Conservation (phyloP, 2,888 invertebrate genomes). For the Eupithecia abbreviata region DNA sequence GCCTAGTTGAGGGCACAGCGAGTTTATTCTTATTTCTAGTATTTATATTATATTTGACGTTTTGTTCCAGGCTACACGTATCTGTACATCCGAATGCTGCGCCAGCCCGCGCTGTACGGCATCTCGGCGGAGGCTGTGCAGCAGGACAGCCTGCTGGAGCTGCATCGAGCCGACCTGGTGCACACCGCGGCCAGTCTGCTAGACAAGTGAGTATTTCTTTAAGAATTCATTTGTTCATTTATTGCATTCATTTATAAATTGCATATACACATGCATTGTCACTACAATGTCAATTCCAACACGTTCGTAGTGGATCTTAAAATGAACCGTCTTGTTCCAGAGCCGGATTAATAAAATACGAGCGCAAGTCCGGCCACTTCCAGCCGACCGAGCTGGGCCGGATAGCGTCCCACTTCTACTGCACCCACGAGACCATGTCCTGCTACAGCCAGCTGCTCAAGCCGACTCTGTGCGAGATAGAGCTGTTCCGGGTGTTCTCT, state of each 20-base stretch:
- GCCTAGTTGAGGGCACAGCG: no score
- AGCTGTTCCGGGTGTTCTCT: conserved; percentile 98
- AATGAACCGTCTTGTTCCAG: conserved; percentile 70
- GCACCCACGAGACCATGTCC: conserved; percentile 98
- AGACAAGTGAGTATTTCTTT: conserved; percentile 83
- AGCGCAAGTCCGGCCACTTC: conserved; percentile 94
- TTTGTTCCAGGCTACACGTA: conserved; percentile 93
- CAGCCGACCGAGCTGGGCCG: conserved; percentile 97
- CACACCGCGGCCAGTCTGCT: conserved; percentile 96
- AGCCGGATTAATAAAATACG: conserved; percentile 97
- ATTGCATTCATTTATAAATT: no score
- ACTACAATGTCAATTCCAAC: no score
- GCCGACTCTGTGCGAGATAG: conserved; percentile 98
- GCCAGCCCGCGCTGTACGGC: conserved; percentile 95
- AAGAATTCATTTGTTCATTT: no score
- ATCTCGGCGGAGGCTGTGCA: conserved; percentile 91
- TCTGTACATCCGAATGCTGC: conserved; percentile 96
- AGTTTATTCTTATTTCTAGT: no score
- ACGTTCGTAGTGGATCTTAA: no score
- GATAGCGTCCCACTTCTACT: conserved; percentile 99
- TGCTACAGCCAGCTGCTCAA: conserved; percentile 98
- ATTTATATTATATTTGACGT: background rate
- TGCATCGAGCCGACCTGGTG: conserved; percentile 95
- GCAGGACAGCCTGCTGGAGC: conserved; percentile 93
- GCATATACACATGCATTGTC: no score